Evolutionary conservation across 2,113 vertebrate species (phyloP).

Genomic region (Crotalus helleri): DNA sequence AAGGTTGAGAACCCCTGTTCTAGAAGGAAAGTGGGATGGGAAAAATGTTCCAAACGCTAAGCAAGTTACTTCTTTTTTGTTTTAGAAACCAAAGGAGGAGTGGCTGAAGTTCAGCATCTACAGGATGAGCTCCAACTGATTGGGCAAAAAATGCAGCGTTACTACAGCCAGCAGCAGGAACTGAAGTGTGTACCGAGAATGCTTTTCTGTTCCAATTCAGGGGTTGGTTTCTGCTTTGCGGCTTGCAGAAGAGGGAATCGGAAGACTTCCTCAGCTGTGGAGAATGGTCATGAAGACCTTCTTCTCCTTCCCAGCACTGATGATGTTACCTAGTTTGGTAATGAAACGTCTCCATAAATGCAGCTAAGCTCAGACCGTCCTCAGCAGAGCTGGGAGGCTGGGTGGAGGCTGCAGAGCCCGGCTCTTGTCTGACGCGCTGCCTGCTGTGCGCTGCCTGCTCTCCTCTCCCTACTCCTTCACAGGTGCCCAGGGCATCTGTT

Average conservation of each 20-base stretch:
- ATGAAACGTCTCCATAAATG: not conserved
- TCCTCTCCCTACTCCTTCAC: not conserved
- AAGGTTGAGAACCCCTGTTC: not conserved
- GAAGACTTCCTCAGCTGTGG: not conserved
- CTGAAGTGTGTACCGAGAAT: conserved; percentile 70
- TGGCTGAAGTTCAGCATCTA: conserved; percentile 49
- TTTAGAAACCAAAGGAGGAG: conserved; percentile 24
- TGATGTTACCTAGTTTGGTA: not conserved
- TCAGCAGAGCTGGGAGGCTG: not conserved
- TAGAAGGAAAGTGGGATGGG: not conserved
- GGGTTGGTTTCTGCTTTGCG: not conserved
- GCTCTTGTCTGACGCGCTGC: not conserved
- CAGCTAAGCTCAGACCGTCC: not conserved
- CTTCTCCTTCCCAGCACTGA: not conserved
- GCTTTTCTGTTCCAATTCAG: not conserved
- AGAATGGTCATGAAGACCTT: not conserved
- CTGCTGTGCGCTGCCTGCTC: not conserved
- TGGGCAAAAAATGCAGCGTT: conserved; percentile 76
- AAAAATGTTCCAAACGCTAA: not conserved
- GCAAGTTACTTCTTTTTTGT: not conserved
- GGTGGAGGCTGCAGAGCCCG: not conserved
- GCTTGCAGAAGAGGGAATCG: not conserved
- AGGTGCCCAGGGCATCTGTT: not conserved
- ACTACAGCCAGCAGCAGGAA: conserved; percentile 77
- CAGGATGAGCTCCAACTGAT: conserved; percentile 79